Conservation (phyloP, 2,113 vertebrate species). For the Amazona vittata region DNA sequence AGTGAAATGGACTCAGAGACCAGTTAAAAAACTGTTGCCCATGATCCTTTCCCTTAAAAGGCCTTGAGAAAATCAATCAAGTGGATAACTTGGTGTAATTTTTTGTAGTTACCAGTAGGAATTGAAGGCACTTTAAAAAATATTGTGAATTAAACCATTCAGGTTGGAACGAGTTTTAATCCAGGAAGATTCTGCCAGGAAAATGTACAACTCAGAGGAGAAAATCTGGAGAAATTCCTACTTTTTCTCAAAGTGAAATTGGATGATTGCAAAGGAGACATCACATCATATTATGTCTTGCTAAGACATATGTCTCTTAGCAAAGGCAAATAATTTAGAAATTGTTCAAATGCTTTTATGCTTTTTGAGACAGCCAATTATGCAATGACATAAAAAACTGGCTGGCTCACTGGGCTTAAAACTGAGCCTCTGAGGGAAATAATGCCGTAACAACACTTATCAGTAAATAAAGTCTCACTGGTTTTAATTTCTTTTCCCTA, state of each 20-base stretch:
- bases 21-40: not conserved
- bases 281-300: conserved; percentile 47
- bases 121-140: not conserved
- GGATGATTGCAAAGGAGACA: conserved; percentile 36
- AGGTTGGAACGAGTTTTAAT: not conserved
- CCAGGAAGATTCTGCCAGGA: not conserved
- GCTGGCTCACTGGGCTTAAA: not conserved
- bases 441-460: not conserved
- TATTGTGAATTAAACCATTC: not conserved
- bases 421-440: not conserved
- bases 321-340: conserved; percentile 16
- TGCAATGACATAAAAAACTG: not conserved
- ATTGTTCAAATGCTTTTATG: conserved; percentile 20
- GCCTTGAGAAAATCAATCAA: not conserved
- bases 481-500: not conserved
- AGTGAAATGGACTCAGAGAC: not conserved
- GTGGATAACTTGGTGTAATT: not conserved
- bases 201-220: not conserved
- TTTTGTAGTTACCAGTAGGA: not conserved
- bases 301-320: conserved; percentile 33
- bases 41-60: not conserved
- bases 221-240: not conserved
- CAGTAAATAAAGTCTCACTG: not conserved
- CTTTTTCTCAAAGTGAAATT: conserved; percentile 1
- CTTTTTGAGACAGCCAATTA: not conserved